Evolutionary conservation across 2,888 invertebrate species (phyloP).

Genomic region (Harmothoe impar): DNA sequence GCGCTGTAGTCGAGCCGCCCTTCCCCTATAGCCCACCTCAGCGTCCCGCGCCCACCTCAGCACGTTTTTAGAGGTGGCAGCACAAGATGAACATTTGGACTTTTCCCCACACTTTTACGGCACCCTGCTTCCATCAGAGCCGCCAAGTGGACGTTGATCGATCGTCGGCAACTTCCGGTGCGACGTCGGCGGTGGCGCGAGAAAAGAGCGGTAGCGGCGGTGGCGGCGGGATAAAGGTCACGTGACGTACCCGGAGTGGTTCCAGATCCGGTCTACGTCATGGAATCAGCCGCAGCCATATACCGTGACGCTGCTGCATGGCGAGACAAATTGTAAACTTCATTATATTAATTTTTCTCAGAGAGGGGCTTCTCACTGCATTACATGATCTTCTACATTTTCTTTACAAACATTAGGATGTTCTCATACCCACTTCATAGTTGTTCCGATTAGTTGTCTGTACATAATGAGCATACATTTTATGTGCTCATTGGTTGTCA

Average conservation of each 20-base stretch:
- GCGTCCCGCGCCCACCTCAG: neutral
- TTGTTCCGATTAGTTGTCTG: too few relatives aligned
- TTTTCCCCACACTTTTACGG: constrained; percentile 25
- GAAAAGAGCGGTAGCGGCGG: constrained; percentile 14
- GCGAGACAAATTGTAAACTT: too few relatives aligned
- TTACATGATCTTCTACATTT: too few relatives aligned
- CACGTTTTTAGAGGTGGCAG: neutral
- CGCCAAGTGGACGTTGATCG: constrained; percentile 13
- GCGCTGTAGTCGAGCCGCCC: too few relatives aligned
- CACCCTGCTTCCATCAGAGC: constrained; percentile 27
- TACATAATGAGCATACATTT: too few relatives aligned
- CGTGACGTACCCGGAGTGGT: neutral
- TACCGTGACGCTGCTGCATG: too few relatives aligned
- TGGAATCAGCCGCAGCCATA: neutral
- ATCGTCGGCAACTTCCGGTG: constrained; percentile 45
- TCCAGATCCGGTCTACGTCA: neutral
- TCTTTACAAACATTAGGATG: too few relatives aligned
- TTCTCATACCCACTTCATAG: too few relatives aligned
- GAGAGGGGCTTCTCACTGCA: too few relatives aligned
- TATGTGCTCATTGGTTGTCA: too few relatives aligned
- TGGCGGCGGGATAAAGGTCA: constrained; percentile 13
- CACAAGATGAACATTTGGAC: neutral
- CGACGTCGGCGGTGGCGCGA: neutral
- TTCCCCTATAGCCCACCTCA: neutral
- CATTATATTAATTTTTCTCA: too few relatives aligned